Evolutionary conservation across 1,140 invertebrate species (phyloP).

Genomic region (Vanessa tameamea): DNA sequence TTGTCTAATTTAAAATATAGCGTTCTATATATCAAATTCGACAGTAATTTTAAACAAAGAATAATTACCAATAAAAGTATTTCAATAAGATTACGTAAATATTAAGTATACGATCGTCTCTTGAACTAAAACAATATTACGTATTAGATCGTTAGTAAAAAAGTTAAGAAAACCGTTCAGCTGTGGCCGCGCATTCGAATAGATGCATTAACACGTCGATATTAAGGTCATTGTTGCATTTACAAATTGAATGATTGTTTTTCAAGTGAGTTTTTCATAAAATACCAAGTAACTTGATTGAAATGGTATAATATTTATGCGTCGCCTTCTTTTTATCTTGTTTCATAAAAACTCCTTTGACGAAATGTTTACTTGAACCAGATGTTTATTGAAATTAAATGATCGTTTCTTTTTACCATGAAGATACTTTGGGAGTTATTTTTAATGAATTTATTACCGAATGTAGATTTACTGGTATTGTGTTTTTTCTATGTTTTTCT

Average conservation of each 20-base stretch:
- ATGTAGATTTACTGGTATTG: too few relatives aligned
- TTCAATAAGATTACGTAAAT: neutral
- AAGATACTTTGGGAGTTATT: too few relatives aligned
- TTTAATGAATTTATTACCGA: too few relatives aligned
- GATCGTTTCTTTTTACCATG: neutral
- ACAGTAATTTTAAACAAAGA: too few relatives aligned
- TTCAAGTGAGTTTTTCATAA: constrained; percentile 17
- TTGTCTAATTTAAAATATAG: too few relatives aligned
- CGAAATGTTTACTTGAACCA: constrained; percentile 6
- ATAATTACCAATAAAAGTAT: neutral
- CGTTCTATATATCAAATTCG: too few relatives aligned
- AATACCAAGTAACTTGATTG: constrained; percentile 19
- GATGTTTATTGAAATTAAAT: neutral
- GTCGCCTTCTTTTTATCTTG: constrained; percentile 5
- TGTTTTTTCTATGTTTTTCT: too few relatives aligned
- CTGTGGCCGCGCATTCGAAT: neutral
- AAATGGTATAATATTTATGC: constrained; percentile 18
- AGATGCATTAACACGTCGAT: constrained; percentile 10
- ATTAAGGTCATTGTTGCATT: constrained; percentile 18
- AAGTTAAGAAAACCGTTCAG: constrained; percentile 32
- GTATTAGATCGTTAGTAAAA: constrained; percentile 42
- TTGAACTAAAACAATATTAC: constrained; percentile 40
- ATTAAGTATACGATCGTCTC: constrained; percentile 22
- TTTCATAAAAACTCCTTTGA: neutral
- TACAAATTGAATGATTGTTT: constrained; percentile 14